Evolutionary conservation across 2,113 vertebrate species (phyloP), one percentile per base, ranked within the genome.

Genomic region (Ploceus nigricollis): DNA sequence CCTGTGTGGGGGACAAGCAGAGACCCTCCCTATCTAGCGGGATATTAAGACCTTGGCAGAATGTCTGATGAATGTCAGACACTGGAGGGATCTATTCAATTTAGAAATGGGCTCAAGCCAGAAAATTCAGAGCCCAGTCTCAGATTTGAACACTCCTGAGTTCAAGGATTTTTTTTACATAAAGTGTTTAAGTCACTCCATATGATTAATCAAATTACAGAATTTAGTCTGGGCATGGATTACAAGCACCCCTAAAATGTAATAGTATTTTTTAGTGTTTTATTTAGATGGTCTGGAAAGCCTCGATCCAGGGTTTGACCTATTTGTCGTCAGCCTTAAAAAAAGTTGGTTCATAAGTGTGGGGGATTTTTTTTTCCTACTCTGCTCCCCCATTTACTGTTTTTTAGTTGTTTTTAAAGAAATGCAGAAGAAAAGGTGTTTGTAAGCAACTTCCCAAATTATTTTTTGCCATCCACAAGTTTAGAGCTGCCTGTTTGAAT

Each of bases 401-500:
- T 71, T 94, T 94, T 87, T 54, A 68, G n/a, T 54, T 75, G 48
- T 89, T 95, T 96, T 92, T 80, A 64, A 94, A 95, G 71, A 96
- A 90, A 78, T 79, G 72, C 51, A 44, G 66, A 90, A 95, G 91
- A 91, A 94, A 94, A 97, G 96, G 97, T 98, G 97, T 98, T 97
- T 95, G 90, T 97, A 98, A 96, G 96, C 97, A 98, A 97, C 96
- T 98, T 98, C 95, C 95, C 92, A 89, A 95, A 98, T 97, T 87
- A 95, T 98, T 97, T 97, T 96, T 97, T 97, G 87, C 96, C 76
- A 75, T 93, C 91, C 95, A 70, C 5, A 57, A 97, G 87, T 35
- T 71, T 91, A 78, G 97, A 91, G 94, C 97, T 98, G 98, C 98
- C 97, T 98, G 97, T 98, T 98, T 98, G 97, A 98, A 98, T 97